These are phyloP conservation scores for Luperina nickerlii DNA, from an alignment of 2,888 invertebrate species.

Conservation along the genomic window DNA sequence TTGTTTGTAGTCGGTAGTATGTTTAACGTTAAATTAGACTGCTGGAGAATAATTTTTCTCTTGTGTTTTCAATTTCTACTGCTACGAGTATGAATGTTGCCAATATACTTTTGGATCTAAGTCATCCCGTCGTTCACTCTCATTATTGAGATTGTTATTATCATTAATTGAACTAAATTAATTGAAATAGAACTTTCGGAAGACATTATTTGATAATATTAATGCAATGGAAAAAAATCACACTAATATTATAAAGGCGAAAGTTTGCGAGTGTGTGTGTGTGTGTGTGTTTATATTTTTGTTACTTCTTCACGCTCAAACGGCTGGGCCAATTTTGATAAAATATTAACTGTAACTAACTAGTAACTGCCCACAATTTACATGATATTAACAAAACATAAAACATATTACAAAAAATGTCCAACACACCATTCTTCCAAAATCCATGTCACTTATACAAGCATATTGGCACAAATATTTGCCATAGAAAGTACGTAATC, in stretches of 20 bases:
- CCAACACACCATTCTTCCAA: constrained; percentile 32
- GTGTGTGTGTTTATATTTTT: no score
- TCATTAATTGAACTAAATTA: no score
- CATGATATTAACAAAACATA: background rate
- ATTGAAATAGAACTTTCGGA: background rate
- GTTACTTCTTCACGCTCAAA: no score
- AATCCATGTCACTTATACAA: constrained; percentile 43
- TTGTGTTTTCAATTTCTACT: background rate
- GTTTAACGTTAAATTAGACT: background rate
- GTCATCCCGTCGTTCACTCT: background rate
- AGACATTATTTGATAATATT: background rate
- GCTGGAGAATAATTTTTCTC: background rate
- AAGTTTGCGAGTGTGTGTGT: no score
- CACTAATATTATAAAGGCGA: no score
- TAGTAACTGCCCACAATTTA: background rate
- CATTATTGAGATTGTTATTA: background rate
- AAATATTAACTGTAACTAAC: no score
- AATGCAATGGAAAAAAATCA: no score
- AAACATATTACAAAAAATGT: background rate
- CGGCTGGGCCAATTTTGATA: no score
- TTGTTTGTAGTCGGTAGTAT: background rate
- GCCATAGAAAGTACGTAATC: constrained; percentile 61
- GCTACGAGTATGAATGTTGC: background rate
- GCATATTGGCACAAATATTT: constrained; percentile 63
- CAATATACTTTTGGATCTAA: background rate